Evolutionary conservation across 2,113 vertebrate genomes (phyloP), one percentile per base, ranked within the genome.

Genomic region (Microcebus griseorufus): DNA sequence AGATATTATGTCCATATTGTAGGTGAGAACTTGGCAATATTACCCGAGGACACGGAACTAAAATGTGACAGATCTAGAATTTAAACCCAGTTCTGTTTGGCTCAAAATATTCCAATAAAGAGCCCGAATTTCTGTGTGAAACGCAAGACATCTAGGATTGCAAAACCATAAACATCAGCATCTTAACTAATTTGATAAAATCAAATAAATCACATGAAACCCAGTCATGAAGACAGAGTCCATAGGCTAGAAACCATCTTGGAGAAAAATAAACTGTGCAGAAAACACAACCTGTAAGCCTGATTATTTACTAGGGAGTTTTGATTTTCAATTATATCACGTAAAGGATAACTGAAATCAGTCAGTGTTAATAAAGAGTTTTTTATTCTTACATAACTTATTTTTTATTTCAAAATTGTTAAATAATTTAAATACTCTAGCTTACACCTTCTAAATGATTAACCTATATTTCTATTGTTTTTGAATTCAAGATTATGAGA

Each of bases 111-210:
- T 80, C 37, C 55, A 80, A 23, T 27, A 80, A 42, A 27, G 29
- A 72, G 62, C 6, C 65, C 93, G 55, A 69, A 73, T 94, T 80
- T 96, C 29, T 86, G 11, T 86, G 53, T 86, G 70, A 86, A 81
- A 92, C 37, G 13, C 45, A 91, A 88, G 62, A 87, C 27, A 69
- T n/a, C 65, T 79, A 25, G 51, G 79, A 88, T 72, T 82, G 58
- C 51, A 83, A 93, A 97, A 90, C 29, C 25, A 29, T 37, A 70
- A 62, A n/a, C 76, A 88, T 39, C 9, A 48, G 45, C 53, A 94
- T 83, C 92, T 97, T 48, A 89, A 76, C 39, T 92, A 83, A 67
- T 83, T 87, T 80, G 70, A 88, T 75, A 64, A 94, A 94, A 95
- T 94, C 58, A 92, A 92, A 67, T 64, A 90, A 95, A 67, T 64